Base-by-base conservation (phyloP, 2,888 invertebrate genomes). In the Oscheius sp. region DNA sequence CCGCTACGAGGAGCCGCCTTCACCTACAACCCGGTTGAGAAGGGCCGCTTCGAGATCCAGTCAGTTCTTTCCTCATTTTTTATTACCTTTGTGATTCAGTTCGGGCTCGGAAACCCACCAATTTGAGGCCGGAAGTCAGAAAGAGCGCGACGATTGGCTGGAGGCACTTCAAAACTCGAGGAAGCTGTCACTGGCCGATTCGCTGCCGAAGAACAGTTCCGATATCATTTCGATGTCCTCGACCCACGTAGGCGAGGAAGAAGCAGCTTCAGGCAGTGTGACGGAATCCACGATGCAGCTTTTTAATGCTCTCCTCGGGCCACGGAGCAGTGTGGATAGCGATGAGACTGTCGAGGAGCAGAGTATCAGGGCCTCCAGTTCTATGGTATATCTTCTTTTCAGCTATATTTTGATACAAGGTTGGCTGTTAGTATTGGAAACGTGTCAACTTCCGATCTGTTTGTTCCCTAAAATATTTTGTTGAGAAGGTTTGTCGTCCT, bases 1-100 rank as follows among this genome's bases (percentile, higher is more conserved):
- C 74, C 80, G 13, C 73, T 87, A 50, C 75, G 76, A 32, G 87
- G 87, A 2, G 85, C 87, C 35, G 87, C 87, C 2, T 86, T 87
- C 66, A 86, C 85, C 0, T 86, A 84, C 75, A 84, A 87, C 75
- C 86, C 87, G 3, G 74, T 79, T 33, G 85, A 87, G 59, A 81
- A 80, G 55, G 86, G 86, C 10, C 71, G 82, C n/a, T 87, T 87
- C 76, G 87, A 86, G 50, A 85, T 87, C 47, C 86, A 84, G 86
- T 87, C 35, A 72, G 80, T 76, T 50, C 11, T 13, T 51, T 68
- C 29, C 21, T 42, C 42, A 3, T 5, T 42, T 42, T 33, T 35
- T 32, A 33, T 21, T 60, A 63, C 32, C 5, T 33, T 21, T 47
- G 13, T 57, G 77, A 21, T 82, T 63, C 74, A 87, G 87, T 60